Conservation (phyloP, 2,797 vertebrate genomes). For the Pagetopsis macropterus region DNA sequence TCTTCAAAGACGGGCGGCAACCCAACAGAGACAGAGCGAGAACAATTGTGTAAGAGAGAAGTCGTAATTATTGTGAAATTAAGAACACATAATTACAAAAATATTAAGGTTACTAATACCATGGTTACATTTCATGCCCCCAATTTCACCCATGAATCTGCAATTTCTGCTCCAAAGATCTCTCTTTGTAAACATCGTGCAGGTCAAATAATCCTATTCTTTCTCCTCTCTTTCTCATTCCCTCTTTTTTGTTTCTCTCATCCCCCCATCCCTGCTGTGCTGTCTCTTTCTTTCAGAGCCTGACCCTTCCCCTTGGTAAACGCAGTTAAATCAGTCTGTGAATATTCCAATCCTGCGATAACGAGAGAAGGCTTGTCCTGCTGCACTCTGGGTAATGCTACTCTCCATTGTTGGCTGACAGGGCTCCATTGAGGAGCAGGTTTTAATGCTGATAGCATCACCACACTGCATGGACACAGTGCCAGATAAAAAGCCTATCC, state of each 20-base stretch:
- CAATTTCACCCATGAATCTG: slow-evolving; percentile 49
- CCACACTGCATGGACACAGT: slow-evolving; percentile 73
- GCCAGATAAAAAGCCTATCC: slow-evolving; percentile 81
- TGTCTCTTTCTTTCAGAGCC: slow-evolving; percentile 59
- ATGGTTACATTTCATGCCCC: slow-evolving; percentile 43
- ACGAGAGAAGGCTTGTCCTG: slow-evolving; percentile 72
- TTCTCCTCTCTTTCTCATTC: slow-evolving; percentile 18
- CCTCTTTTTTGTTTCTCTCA: slow-evolving; percentile 1
- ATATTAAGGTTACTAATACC: slow-evolving; percentile 23
- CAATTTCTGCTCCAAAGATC: slow-evolving; percentile 48
- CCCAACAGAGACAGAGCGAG: slow-evolving; percentile 16
- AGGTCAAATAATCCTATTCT: slow-evolving; percentile 49
- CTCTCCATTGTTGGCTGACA: slow-evolving; percentile 83
- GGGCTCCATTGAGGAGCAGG: slow-evolving; percentile 77
- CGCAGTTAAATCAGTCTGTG: slow-evolving; percentile 78
- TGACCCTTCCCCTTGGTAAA: slow-evolving; percentile 70
- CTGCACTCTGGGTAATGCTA: slow-evolving; percentile 82
- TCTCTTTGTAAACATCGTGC: slow-evolving; percentile 59
- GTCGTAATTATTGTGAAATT: slow-evolving; percentile 43
- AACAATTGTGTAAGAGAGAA: slow-evolving; percentile 17
- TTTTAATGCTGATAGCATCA: slow-evolving; percentile 82
- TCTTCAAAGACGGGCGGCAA: slow-evolving; percentile 65
- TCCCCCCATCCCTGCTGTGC: slow-evolving; percentile 39
- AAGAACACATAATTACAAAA: slow-evolving; percentile 35
- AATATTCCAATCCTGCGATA: slow-evolving; percentile 81